These are phyloP conservation scores for Desmophyllum pertusum DNA, from an alignment of 92 coral and sea anemone genomes.

Conservation along the genomic window DNA sequence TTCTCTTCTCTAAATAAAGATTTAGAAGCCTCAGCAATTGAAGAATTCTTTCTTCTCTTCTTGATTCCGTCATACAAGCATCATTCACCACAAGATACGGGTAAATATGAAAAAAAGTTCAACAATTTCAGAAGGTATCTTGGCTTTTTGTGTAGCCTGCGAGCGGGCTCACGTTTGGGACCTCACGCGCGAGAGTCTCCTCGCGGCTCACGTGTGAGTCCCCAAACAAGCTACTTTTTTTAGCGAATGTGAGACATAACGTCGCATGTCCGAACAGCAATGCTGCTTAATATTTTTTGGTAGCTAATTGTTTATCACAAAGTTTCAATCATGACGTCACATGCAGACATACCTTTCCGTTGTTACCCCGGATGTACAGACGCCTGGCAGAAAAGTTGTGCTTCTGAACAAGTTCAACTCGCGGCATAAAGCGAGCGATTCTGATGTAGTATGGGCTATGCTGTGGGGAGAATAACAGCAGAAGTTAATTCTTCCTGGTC, in stretches of 20 bases:
- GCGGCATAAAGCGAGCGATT: slow-evolving; percentile 98
- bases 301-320: not conserved
- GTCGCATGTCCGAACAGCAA: not conserved
- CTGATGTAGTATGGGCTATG: slow-evolving; percentile 97
- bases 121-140: not conserved
- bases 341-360: slow-evolving; percentile 84
- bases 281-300: too few species aligned
- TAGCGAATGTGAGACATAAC: too few species aligned
- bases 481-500: too few species aligned
- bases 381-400: slow-evolving; percentile 98
- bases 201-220: too few species aligned
- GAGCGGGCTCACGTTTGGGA: too few species aligned
- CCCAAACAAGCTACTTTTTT: too few species aligned
- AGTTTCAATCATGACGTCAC: not conserved
- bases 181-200: too few species aligned
- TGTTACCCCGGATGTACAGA: slow-evolving; percentile 94
- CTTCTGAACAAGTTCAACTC: slow-evolving; percentile 97
- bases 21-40: slow-evolving; percentile 90
- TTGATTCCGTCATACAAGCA: slow-evolving; percentile 98
- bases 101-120: slow-evolving; percentile 64
- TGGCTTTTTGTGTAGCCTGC: too few species aligned
- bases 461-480: slow-evolving; percentile 56
- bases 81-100: slow-evolving; percentile 98
- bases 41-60: slow-evolving; percentile 93
- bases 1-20: slow-evolving; percentile 94